Base-by-base conservation (phyloP, 2,797 vertebrate genomes). In the Trachurus trachurus region DNA sequence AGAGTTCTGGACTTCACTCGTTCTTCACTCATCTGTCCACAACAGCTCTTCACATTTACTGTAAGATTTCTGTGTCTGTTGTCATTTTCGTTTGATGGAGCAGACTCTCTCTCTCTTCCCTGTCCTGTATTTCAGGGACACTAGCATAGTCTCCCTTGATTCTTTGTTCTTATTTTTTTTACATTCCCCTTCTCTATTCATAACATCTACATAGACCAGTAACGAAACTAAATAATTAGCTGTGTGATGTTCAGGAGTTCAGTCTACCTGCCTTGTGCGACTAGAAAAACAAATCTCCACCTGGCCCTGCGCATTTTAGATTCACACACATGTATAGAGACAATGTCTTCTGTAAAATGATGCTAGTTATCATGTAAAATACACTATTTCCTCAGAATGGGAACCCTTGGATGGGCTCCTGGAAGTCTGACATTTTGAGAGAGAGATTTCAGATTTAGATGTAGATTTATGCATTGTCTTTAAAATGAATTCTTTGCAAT, bases 391-490 rank as follows among this genome's bases (percentile, higher is more conserved):
- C 60, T 86, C 74, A 68, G 74, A 78, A 85, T 67, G 42, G 78
- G 84, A 83, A 74, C 69, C 81, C 67, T 66, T 75, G 63, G 71
- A 84, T 78, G 42, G 78, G 56, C 53, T 78, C 53, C 73, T 82
- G 82, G 74, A 85, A 78, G 57, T 87, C 56, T 87, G 87, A 89
- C 87, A 92, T 87, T 90, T 87, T 83, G 72, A 79, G 70, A 61
- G 72, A 66, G 45, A 74, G 57, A 89, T 91, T 90, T 91, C 42
- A 87, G 72, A 91, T 94, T 93, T 91, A 87, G 77, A 93, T 94
- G 92, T 82, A 94, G 93, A 95, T 94, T 93, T 93, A 93, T 94
- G 90, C 91, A 93, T 94, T 92, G 90, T 87, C 84, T 94, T 90
- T 88, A 91, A 93, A 92, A 93, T 89, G 84, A 93, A 89, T 83